Conservation (phyloP, 2,888 invertebrate species). For the Aphrophora alni region DNA sequence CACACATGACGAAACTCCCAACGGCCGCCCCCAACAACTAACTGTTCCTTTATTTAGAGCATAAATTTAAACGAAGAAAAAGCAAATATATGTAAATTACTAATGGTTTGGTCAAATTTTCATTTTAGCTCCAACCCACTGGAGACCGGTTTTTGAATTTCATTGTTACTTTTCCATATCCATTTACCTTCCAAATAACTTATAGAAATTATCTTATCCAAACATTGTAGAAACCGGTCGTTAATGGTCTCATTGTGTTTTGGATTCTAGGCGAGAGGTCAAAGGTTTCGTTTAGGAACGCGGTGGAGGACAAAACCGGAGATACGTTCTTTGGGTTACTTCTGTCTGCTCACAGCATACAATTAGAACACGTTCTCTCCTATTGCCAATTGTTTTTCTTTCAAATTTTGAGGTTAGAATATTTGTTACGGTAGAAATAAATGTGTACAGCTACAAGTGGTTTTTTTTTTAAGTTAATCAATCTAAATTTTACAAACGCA, state of each 20-base stretch:
- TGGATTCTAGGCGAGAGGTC: neutral
- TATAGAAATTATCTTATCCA: neutral
- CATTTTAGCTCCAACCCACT: neutral
- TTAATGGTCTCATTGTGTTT: neutral
- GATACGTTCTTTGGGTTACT: too few species aligned
- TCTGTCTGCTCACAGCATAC: too few species aligned
- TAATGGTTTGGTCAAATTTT: neutral
- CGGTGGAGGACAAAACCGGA: too few species aligned
- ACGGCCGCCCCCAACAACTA: too few species aligned
- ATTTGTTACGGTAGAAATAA: too few species aligned
- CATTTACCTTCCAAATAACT: neutral
- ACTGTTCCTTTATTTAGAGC: neutral
- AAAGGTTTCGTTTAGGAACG: neutral
- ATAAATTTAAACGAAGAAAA: neutral
- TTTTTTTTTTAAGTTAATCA: too few species aligned
- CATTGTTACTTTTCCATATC: neutral
- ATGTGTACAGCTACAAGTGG: too few species aligned
- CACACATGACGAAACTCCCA: too few species aligned
- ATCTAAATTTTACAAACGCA: too few species aligned
- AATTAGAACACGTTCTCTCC: too few species aligned
- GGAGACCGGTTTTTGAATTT: neutral
- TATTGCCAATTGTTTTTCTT: too few species aligned
- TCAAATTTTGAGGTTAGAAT: too few species aligned
- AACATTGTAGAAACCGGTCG: neutral
- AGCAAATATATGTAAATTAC: neutral